Evolutionary conservation across 1,140 invertebrate species (phyloP).

Genomic region (Paraescarpia echinospica): DNA sequence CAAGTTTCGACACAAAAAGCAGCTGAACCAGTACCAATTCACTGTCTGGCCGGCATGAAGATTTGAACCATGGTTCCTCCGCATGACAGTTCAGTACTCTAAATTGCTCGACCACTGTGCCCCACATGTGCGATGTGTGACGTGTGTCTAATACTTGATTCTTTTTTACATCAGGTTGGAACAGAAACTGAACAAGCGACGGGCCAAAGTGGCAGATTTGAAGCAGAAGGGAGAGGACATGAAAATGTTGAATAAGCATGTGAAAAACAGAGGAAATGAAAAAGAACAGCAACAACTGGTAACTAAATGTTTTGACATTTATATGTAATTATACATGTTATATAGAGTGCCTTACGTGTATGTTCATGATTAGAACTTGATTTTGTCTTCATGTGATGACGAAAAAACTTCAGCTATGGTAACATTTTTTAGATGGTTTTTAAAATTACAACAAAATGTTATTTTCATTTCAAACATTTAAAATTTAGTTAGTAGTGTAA

Average conservation of each 20-base stretch:
- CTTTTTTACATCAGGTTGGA: conserved; percentile 40
- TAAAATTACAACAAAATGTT: too few relatives aligned
- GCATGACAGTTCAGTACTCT: too few relatives aligned
- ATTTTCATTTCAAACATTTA: too few relatives aligned
- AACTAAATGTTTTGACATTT: background rate
- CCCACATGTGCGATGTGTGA: too few relatives aligned
- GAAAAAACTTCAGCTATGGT: conserved; percentile 4
- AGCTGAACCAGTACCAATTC: too few relatives aligned
- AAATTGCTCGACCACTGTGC: too few relatives aligned
- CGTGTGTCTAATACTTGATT: background rate
- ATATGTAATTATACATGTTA: background rate
- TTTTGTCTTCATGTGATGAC: background rate
- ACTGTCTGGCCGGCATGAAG: too few relatives aligned
- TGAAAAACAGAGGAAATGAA: conserved; percentile 42
- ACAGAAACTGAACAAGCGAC: conserved; percentile 43
- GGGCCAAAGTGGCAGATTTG: conserved; percentile 42
- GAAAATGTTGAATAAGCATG: conserved; percentile 34
- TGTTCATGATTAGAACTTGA: background rate
- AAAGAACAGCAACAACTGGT: conserved; percentile 43
- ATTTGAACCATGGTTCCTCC: too few relatives aligned
- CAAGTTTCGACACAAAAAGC: too few relatives aligned
- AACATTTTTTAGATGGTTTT: background rate
- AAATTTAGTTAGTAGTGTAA: too few relatives aligned
- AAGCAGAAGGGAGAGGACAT: conserved; percentile 39
- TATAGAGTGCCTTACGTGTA: background rate